Conservation (phyloP, 1,140 invertebrate genomes). For the Lasaia peninsularis region DNA sequence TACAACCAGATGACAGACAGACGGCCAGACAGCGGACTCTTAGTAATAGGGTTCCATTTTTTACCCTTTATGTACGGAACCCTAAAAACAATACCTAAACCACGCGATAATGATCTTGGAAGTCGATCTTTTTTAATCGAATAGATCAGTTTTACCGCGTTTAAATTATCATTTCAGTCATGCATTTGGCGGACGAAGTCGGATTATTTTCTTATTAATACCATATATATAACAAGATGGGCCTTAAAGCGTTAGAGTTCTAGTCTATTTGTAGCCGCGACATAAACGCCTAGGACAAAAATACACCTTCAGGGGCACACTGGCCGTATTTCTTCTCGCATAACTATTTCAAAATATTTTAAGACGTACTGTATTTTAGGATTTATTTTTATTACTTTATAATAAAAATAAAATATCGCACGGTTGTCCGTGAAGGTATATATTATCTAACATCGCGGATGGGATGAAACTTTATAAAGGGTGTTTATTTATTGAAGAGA, state of each 20-base stretch:
- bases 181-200: background rate
- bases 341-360: constrained; percentile 2
- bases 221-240: background rate
- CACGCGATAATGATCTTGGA: too few relatives aligned
- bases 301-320: constrained; percentile 8
- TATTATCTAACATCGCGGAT: background rate
- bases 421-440: too few relatives aligned
- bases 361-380: constrained; percentile 6
- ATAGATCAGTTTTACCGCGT: too few relatives aligned
- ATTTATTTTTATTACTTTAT: background rate
- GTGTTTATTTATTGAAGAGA: too few relatives aligned
- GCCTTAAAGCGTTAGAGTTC: background rate
- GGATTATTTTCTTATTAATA: background rate
- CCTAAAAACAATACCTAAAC: too few relatives aligned
- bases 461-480: too few relatives aligned
- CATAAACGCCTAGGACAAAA: background rate
- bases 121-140: too few relatives aligned
- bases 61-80: too few relatives aligned
- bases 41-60: too few relatives aligned
- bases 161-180: too few relatives aligned
- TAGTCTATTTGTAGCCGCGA: background rate
- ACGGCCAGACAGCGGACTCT: too few relatives aligned
- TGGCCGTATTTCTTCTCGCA: constrained; percentile 7
- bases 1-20: too few relatives aligned
- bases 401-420: background rate